These are phyloP conservation scores for Drosophila incognita DNA, from an alignment of 2,888 invertebrate species.

Conservation along the genomic window DNA sequence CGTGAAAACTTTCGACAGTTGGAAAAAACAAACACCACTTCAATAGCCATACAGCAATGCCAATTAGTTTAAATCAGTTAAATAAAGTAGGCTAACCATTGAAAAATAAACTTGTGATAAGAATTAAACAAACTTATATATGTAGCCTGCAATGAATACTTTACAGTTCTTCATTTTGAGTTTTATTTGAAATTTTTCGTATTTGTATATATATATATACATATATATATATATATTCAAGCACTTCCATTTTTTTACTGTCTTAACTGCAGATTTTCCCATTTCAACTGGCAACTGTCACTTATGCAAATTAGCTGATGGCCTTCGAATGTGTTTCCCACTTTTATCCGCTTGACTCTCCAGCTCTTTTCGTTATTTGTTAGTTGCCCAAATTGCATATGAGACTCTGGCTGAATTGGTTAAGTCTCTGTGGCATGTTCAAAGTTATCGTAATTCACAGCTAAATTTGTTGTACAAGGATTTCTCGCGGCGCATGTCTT, in stretches of 20 bases:
- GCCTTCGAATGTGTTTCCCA: constrained; percentile 20
- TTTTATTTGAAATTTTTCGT: not conserved
- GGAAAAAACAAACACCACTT: not conserved
- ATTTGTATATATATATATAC: not conserved
- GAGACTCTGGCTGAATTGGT: constrained; percentile 21
- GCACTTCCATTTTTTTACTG: constrained; percentile 8
- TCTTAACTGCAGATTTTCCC: constrained; percentile 26
- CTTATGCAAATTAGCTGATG: constrained; percentile 65
- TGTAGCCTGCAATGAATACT: not conserved
- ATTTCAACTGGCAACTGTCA: constrained; percentile 30
- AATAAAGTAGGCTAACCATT: not conserved
- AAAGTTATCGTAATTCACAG: constrained; percentile 54
- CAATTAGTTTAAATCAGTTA: not conserved
- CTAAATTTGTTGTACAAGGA: constrained; percentile 54
- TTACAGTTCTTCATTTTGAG: too few species aligned
- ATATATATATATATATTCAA: not conserved
- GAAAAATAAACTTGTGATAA: not conserved
- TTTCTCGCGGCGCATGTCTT: constrained; percentile 32
- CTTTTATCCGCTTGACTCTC: constrained; percentile 38
- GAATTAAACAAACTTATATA: not conserved
- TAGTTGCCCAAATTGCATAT: constrained; percentile 33
- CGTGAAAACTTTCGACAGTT: not conserved
- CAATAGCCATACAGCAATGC: not conserved
- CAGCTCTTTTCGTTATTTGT: constrained; percentile 18
- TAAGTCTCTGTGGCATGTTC: constrained; percentile 36